Evolutionary conservation across 2,797 vertebrate species (phyloP), one percentile per base, ranked within the genome.

Genomic region (Galaxias olidus): DNA sequence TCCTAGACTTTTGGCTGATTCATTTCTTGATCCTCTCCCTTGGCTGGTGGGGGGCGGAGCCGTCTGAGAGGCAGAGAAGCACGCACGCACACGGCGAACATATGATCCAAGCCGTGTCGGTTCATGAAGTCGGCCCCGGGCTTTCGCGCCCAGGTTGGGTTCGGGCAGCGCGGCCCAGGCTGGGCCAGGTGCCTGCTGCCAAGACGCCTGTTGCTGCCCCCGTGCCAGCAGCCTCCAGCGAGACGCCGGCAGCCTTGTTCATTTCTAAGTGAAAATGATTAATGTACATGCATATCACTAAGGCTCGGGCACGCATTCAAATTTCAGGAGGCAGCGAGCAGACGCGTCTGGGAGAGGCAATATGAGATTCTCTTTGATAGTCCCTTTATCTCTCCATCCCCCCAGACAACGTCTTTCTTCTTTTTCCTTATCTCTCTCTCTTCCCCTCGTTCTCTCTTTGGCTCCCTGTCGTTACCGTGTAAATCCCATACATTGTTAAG

Each of bases 1-100:
- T 85, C 84, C 81, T 78, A 87, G 86, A 80, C 86, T 84, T n/a
- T 88, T 75, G 86, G 86, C 87, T 89, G 87, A 90, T 89, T 89
- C 84, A 89, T 88, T 87, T 88, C 89, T 87, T 88, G n/a, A 89
- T 86, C 81, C 79, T 80, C 72, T 62, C 79, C 86, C 80, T 84
- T 84, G 87, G 87, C 82, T n/a, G 87, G 82, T 80, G 71, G 79
- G 78, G 84, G 84, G 78, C 76, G 65, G 82, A 83, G 82, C 85
- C 82, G 83, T 82, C 83, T 85, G 84, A 79, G 81, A 87, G 77
- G 80, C 79, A 66, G 69, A 84, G 73, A 84, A 40, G 52, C 49
- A 44, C 44, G 9, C 19, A 47, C 62, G 48, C 52, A 46, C 60
- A 47, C 13, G 69, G 82, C 80, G 79, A 87, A 82, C 86, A 83